These are phyloP conservation scores for Danio rerio DNA, from an alignment of 2,113 vertebrate genomes.

Conservation along the genomic window DNA sequence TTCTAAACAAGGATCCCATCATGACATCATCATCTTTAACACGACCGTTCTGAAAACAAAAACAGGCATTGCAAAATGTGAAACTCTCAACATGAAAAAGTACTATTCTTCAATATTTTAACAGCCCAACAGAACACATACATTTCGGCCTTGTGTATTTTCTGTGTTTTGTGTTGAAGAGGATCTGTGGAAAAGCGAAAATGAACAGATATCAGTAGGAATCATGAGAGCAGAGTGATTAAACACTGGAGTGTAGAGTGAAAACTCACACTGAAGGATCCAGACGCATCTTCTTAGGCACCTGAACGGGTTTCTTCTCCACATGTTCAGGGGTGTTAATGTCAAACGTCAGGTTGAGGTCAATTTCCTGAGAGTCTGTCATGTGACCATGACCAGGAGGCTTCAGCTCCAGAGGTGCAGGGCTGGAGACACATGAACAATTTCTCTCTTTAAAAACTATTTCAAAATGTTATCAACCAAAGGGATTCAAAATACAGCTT, in stretches of 20 bases:
- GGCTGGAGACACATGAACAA: constrained; percentile 72
- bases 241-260: background rate
- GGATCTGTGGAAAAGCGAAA: constrained; percentile 43
- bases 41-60: constrained; percentile 51
- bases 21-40: constrained; percentile 68
- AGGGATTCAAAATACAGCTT: background rate
- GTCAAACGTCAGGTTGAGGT: constrained; percentile 86
- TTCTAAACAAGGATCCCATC: constrained; percentile 84
- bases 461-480: too few relatives aligned
- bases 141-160: constrained; percentile 64
- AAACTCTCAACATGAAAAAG: background rate
- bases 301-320: constrained; percentile 62
- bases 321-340: constrained; percentile 82
- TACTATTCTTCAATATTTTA: background rate
- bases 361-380: constrained; percentile 76
- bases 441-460: background rate
- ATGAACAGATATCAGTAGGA: background rate
- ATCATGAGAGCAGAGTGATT: background rate
- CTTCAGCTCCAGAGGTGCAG: constrained; percentile 82
- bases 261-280: constrained; percentile 80
- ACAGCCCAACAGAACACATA: constrained; percentile 40
- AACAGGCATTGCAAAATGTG: background rate
- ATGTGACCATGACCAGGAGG: constrained; percentile 80
- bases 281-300: constrained; percentile 83
- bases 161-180: constrained; percentile 53